A percentile compares a stretch with the other conserved stretches of the same genome.
These are phyloP conservation scores for Mesitornis unicolor DNA, from an alignment of 2,113 vertebrate genomes.

Conservation along the genomic window DNA sequence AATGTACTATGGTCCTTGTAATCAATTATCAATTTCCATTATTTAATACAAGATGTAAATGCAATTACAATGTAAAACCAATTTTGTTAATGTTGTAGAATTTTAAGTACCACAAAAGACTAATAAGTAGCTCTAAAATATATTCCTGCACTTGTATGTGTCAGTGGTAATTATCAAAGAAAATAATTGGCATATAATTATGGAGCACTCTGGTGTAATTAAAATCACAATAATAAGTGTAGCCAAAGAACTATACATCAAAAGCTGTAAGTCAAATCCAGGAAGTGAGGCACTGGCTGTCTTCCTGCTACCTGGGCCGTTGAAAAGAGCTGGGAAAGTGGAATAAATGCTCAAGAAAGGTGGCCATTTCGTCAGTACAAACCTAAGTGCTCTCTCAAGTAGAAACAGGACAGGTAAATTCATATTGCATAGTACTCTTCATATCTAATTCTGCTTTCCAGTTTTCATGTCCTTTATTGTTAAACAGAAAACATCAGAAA, in stretches of 20 bases:
- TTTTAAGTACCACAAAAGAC: neutral
- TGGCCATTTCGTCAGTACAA: neutral
- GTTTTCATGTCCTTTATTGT: neutral
- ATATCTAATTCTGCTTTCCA: neutral
- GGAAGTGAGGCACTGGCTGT: neutral
- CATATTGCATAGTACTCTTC: neutral
- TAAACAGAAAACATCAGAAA: neutral
- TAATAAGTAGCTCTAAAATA: neutral
- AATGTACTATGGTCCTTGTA: neutral
- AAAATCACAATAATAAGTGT: neutral
- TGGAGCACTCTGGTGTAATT: neutral
- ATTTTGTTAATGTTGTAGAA: neutral
- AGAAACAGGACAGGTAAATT: neutral
- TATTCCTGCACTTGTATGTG: neutral
- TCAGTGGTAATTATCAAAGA: neutral
- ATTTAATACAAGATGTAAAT: neutral
- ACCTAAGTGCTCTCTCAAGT: neutral
- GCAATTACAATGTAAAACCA: neutral
- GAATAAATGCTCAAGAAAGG: neutral
- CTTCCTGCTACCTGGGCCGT: neutral
- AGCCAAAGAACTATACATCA: neutral
- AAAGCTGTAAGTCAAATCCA: neutral
- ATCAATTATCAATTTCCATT: neutral
- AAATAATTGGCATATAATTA: neutral
- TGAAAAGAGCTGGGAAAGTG: neutral